A percentile compares a stretch with the other conserved stretches of the same genome.
Evolutionary conservation across 2,797 vertebrate species (phyloP).

Genomic region (Gymnothorax reevesii): DNA sequence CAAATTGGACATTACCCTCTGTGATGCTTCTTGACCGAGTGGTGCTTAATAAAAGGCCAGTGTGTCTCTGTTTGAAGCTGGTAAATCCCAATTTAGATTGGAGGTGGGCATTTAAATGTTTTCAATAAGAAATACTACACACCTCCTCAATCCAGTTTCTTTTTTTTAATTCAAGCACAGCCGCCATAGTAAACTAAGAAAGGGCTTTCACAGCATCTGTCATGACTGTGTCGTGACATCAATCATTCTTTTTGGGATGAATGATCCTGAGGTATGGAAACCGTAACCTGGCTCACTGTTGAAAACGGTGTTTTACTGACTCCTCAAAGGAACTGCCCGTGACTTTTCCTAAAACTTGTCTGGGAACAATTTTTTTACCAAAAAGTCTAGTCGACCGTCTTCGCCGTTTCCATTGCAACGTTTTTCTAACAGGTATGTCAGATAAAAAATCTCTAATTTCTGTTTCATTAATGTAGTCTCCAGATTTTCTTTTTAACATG

Average conservation of each 20-base stretch:
- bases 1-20: neutral
- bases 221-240: neutral
- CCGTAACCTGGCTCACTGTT: neutral
- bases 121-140: no score
- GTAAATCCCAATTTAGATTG: slow-evolving; percentile 31
- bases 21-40: neutral
- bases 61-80: neutral
- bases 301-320: neutral
- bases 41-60: neutral
- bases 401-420: no score
- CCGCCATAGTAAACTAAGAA: neutral
- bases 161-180: neutral
- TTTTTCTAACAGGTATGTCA: no score
- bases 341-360: no score
- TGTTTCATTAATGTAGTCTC: no score
- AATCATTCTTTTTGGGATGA: neutral
- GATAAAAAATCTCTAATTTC: no score
- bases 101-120: slow-evolving; percentile 21
- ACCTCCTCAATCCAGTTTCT: neutral
- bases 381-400: no score
- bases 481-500: no score
- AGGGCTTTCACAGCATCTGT: neutral
- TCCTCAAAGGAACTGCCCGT: neutral
- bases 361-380: no score
- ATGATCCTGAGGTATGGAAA: neutral